Evolutionary conservation across 2,888 invertebrate species (phyloP).

Genomic region (Calameuta pallipes): DNA sequence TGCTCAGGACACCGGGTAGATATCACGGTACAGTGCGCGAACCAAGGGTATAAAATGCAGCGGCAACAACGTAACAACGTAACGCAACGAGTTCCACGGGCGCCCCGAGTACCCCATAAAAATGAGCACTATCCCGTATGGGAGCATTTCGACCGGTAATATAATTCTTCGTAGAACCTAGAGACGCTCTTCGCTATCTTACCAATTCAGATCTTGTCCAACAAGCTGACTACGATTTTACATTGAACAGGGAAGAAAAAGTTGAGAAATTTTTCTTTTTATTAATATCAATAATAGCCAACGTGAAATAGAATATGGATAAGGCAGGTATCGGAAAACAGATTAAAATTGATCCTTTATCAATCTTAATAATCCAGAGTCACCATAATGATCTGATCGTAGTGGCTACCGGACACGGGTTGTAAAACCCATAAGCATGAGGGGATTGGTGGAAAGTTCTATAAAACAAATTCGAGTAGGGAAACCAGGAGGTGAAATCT

Average conservation of each 20-base stretch:
- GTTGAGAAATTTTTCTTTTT: not conserved
- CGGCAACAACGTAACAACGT: conserved; percentile 17
- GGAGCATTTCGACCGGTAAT: conserved; percentile 1
- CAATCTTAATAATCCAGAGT: not conserved
- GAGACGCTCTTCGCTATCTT: not conserved
- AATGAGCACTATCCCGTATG: conserved; percentile 12
- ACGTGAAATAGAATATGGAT: not conserved
- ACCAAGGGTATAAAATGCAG: conserved; percentile 21
- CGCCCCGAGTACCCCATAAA: conserved; percentile 22
- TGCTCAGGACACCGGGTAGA: not conserved
- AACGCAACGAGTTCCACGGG: conserved; percentile 14
- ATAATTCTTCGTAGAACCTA: not conserved
- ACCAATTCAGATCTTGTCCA: not conserved
- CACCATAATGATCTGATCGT: not conserved
- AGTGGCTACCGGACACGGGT: not conserved
- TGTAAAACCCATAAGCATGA: not conserved
- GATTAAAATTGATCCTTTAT: not conserved
- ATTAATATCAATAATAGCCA: not conserved
- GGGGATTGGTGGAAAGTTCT: not conserved
- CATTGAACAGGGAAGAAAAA: not conserved
- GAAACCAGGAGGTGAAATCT: not conserved
- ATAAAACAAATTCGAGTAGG: not conserved
- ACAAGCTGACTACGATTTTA: not conserved
- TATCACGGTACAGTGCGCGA: conserved; percentile 1
- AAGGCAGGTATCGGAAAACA: not conserved